Base-by-base conservation (phyloP, 1,140 invertebrate species). In the Zaprionus davidi region DNA sequence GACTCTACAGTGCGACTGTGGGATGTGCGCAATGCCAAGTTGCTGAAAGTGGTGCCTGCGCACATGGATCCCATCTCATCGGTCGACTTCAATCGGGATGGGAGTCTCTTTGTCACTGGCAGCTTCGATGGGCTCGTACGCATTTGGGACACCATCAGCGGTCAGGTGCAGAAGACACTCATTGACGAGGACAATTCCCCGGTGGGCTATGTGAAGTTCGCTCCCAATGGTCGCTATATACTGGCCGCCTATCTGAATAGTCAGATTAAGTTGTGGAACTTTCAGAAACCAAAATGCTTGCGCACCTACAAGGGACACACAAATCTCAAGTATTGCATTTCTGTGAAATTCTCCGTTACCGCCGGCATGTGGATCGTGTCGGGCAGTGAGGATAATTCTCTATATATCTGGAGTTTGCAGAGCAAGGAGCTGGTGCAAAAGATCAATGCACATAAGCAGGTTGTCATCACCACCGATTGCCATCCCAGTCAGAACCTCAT, bases 311-410 rank as follows among this genome's bases (percentile, higher is more conserved):
- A 56, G 6, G 84, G 84, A 1, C 84, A 88, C 13, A 38, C 58
- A 5, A 88, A 88, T 31, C 38, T 74, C 7, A 3, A 31, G 34
- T 88, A 71, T 36, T 90, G 85, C 71, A 59, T 90, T 12, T 51
- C 67, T 7, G 65, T 72, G 0, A 90, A 90, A 22, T 90, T 90
- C 34, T 88, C 84, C 1, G 62, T 81, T 2, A 90, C 85, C 0
- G 57, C 66, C 0, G 84, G 85, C 51, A 90, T 79, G 44, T 88
- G 84, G 84, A 76, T 88, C 3, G 75, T 90, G 3, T 81, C 84
- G 20, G 81, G 81, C 36, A 88, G 84, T 56, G 85, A 90, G 64
- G 84, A 88, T 7, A 36, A 56, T 2, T 34, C 41, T 3, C 31
- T 88, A 0, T 78, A 82, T 38, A 81, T 88, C 13, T 88, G 84